Percentiles rank a stretch among this genome's conserved stretches.
Conservation (phyloP, 2,797 vertebrate species). For the Lithobates sylvaticus region DNA sequence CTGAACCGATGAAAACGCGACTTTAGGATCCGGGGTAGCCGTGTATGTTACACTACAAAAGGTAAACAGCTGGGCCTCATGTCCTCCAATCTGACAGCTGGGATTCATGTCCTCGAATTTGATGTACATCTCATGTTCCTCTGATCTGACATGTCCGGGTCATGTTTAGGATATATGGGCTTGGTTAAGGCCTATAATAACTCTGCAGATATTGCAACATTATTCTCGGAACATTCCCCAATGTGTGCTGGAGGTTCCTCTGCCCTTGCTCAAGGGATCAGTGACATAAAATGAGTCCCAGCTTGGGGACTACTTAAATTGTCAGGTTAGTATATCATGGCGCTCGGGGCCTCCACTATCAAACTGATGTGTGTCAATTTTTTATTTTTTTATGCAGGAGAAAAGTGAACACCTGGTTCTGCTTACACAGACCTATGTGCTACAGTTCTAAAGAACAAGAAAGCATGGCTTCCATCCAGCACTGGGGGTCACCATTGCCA, state of each 20-base stretch:
- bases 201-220: conserved; percentile 5
- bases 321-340: conserved; percentile 72
- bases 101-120: background rate
- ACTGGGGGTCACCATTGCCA: background rate
- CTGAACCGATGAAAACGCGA: background rate
- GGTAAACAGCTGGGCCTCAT: background rate
- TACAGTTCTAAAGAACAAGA: background rate
- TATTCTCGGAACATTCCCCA: background rate
- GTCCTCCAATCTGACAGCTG: background rate
- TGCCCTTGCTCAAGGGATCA: background rate
- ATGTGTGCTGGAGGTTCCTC: background rate
- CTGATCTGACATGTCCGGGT: background rate
- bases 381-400: conserved; percentile 58
- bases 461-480: background rate
- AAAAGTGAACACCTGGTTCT: background rate
- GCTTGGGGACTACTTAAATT: conserved; percentile 60
- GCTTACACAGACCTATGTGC: background rate
- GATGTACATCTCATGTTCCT: background rate
- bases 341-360: conserved; percentile 71
- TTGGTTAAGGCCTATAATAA: background rate
- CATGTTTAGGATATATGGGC: background rate
- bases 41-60: background rate
- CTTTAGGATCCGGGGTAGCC: background rate
- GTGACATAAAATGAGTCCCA: background rate
- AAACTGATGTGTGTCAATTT: conserved; percentile 72